phyloP scores from a whole-genome alignment of 2,797 vertebrate genomes.

The Hybognathus amarus region DNA sequence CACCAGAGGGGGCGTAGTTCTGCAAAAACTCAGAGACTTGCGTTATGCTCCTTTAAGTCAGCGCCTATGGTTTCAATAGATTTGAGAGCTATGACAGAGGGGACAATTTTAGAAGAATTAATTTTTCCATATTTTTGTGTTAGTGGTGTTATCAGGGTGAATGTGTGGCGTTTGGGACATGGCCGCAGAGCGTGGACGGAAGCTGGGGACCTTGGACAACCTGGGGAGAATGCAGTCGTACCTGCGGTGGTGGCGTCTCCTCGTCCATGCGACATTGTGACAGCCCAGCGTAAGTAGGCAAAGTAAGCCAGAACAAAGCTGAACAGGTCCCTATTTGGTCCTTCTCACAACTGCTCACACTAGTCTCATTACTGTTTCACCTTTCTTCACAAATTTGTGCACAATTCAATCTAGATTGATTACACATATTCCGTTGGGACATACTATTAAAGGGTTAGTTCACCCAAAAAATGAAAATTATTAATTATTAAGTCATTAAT shows the following conservation, averaged over 20 bases:
- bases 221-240: slow-evolving; percentile 98
- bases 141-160: slow-evolving; percentile 99
- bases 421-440: neutral
- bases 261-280: slow-evolving; percentile 99
- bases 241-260: slow-evolving; percentile 96
- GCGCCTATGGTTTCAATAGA: neutral
- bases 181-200: slow-evolving; percentile 93
- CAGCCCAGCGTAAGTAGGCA: slow-evolving; percentile 99
- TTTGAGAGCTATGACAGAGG: neutral
- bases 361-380: neutral
- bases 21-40: too few species aligned
- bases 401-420: neutral
- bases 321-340: slow-evolving; percentile 68
- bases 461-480: too few species aligned
- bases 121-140: slow-evolving; percentile 31
- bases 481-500: too few species aligned
- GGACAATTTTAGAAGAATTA: neutral
- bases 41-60: too few species aligned
- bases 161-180: slow-evolving; percentile 93
- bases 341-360: neutral
- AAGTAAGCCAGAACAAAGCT: slow-evolving; percentile 96
- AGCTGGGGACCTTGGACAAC: slow-evolving; percentile 95
- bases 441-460: neutral
- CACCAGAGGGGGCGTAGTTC: too few species aligned
- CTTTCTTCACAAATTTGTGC: neutral